Base-by-base conservation (phyloP, 2,113 vertebrate genomes). In the Sinocyclocheilus anophthalmus region DNA sequence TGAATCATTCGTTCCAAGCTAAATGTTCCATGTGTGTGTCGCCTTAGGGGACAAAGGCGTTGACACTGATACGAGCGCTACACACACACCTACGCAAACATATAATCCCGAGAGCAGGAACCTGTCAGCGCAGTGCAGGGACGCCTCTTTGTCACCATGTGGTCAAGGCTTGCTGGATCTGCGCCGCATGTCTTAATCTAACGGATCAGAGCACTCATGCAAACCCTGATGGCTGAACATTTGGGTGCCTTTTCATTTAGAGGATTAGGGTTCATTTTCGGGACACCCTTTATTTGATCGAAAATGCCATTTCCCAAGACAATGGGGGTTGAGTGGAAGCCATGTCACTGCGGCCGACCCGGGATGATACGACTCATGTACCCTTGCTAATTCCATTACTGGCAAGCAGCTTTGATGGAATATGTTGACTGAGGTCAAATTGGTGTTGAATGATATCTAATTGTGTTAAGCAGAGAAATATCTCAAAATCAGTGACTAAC, bases 201-300 rank as follows among this genome's bases (percentile, higher is more conserved):
- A 73, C n/a, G 63, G 89, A 86, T 86, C 88, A 87, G 88, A 81
- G 72, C 70, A 78, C 65, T 84, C 85, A 76, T 13, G 78, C 67
- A 13, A 81, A 76, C 18, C 39, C 6, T 33, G 55, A 78, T 78
- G 78, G 53, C 53, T 79, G 78, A 69, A 85, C 87, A 90, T 87
- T 88, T 63, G 59, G 88, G 57, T 48, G 72, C 18, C 55, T 79
- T 88, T 78, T 85, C 24, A 78, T 48, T 69, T 77, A 70, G 39
- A 50, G 76, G 81, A 83, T 86, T 84, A 86, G 82, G 57, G 88
- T 86, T 88, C 84, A 90, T 86, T 89, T 88, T 70, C 88, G 26
- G 88, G 86, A 87, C 82, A 89, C 45, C 84, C 84, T 84, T 88
- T 81, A 88, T 88, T 88, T 42, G 67, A 88, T 87, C 26, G 5